Conservation (phyloP, 2,888 invertebrate species). For the Agrotis clavis region DNA sequence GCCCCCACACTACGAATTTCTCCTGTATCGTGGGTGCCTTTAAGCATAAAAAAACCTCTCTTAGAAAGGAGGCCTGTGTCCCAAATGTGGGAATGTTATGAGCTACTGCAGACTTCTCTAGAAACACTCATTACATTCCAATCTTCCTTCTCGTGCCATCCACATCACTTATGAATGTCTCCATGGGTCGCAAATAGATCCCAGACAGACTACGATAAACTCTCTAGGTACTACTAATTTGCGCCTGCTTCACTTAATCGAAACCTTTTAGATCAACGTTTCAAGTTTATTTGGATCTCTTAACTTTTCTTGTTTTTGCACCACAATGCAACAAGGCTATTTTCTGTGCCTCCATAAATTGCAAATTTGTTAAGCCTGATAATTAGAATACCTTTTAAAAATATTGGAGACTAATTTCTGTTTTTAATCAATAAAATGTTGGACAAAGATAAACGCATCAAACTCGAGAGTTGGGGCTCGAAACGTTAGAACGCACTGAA, state of each 20-base stretch:
- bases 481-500: too few relatives aligned
- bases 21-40: too few relatives aligned
- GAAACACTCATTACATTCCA: neutral
- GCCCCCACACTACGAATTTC: too few relatives aligned
- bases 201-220: constrained; percentile 28
- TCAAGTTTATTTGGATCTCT: constrained; percentile 24
- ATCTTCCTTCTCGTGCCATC: neutral
- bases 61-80: neutral
- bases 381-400: too few relatives aligned
- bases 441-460: too few relatives aligned
- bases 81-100: neutral
- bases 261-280: constrained; percentile 35
- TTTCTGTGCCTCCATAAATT: too few relatives aligned
- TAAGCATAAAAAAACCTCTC: neutral
- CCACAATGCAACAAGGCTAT: neutral
- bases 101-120: constrained; percentile 2
- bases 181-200: constrained; percentile 31
- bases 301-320: neutral
- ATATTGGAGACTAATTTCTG: too few relatives aligned
- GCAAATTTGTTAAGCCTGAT: too few relatives aligned
- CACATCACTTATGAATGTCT: constrained; percentile 33
- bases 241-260: constrained; percentile 29
- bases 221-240: constrained; percentile 19
- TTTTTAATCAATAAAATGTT: too few relatives aligned
- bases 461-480: too few relatives aligned